These are phyloP conservation scores for Porites australiensis DNA, from an alignment of 64 coral and sea anemone genomes.

Conservation along the genomic window DNA sequence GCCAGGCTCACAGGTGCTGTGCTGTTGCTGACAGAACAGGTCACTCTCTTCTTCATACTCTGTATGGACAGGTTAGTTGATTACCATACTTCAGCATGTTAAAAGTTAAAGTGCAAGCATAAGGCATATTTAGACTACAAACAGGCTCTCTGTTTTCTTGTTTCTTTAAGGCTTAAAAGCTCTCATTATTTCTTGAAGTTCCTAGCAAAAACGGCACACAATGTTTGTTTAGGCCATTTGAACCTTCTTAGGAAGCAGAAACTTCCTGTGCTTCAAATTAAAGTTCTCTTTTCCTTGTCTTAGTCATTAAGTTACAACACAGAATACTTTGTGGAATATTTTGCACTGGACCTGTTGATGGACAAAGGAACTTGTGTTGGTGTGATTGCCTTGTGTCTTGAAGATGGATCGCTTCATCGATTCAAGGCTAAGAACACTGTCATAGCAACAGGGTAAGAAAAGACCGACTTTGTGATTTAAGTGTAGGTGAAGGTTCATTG, in stretches of 20 bases:
- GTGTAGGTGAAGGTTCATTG: no score
- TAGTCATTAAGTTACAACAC: conserved; percentile 92
- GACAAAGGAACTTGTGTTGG: conserved; percentile 93
- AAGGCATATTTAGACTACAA: no score
- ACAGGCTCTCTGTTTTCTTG: no score
- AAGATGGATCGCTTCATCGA: conserved; percentile 95
- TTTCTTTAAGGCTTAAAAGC: no score
- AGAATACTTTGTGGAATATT: conserved; percentile 98
- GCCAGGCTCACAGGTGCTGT: conserved; percentile 97
- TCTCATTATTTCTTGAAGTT: no score
- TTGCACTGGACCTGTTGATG: conserved; percentile 95
- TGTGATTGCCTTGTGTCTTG: conserved; percentile 89
- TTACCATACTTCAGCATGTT: no score
- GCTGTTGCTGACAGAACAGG: conserved; percentile 98
- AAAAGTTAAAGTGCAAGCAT: no score
- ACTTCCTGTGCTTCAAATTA: no score
- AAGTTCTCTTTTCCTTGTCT: not conserved
- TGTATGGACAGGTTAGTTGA: conserved; percentile 92
- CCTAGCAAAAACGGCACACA: no score
- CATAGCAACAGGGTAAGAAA: conserved; percentile 91
- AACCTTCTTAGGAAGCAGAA: no score
- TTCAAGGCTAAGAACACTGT: conserved; percentile 96
- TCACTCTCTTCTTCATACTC: conserved; percentile 95
- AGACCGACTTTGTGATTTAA: no score
- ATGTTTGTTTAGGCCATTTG: no score